Conservation (phyloP, 1,140 invertebrate genomes). For the Zaprionus camerounensis region DNA sequence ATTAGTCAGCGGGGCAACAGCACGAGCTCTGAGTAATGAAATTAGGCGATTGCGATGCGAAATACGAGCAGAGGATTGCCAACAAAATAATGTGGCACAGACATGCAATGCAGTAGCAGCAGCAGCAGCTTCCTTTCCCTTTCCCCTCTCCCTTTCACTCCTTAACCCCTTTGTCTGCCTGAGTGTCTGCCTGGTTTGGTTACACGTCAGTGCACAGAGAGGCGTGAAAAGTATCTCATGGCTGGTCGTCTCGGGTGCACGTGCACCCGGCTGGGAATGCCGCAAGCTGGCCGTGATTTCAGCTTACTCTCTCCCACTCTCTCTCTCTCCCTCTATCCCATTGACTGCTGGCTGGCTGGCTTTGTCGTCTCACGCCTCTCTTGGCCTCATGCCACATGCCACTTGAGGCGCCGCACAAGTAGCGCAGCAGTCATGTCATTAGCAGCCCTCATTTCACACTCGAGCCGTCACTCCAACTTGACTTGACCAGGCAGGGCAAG, state of each 20-base stretch:
- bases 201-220: conserved; percentile 31
- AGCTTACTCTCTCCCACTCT: neutral
- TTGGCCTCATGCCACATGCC: conserved; percentile 25
- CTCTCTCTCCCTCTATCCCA: neutral
- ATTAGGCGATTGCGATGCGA: conserved; percentile 25
- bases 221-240: conserved; percentile 45
- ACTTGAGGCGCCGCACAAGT: conserved; percentile 37
- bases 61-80: conserved; percentile 21
- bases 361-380: neutral
- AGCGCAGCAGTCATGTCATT: conserved; percentile 59
- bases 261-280: conserved; percentile 61
- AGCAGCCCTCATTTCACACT: conserved; percentile 75
- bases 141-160: neutral
- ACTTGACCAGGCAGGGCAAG: conserved; percentile 55
- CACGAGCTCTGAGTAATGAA: conserved; percentile 44
- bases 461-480: conserved; percentile 64
- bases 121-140: neutral
- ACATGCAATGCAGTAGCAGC: conserved; percentile 55
- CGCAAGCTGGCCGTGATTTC: conserved; percentile 71
- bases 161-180: conserved; percentile 1
- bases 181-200: neutral
- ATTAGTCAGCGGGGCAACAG: conserved; percentile 38
- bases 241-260: conserved; percentile 36
- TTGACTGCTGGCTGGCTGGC: neutral
- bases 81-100: conserved; percentile 55